Base-by-base conservation (phyloP, 2,113 vertebrate species). In the Peucedramus taeniatus region DNA sequence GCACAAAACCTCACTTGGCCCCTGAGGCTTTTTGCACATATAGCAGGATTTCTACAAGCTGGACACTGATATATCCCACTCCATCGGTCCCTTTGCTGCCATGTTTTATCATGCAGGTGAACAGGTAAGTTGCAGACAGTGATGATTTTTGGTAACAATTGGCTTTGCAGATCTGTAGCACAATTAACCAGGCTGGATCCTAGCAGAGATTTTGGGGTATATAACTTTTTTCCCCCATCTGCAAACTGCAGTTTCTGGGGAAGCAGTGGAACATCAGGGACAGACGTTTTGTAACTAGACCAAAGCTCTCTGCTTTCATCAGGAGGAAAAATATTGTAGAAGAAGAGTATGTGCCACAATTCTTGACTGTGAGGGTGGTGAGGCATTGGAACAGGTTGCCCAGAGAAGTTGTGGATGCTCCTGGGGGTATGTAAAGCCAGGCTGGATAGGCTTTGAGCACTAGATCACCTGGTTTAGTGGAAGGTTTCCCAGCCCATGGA, bases 61-160 rank as follows among this genome's bases (percentile, higher is more conserved):
- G 45, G 15, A 28, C 7, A 15, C 31, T 19, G 39, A 30, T 1
- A 2, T 14, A 18, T 16, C 20, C 42, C 35, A 5, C 23, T 74
- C 53, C 66, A n/a, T 33, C 63, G 9, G 19, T 50, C n/a, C 47
- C 10, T 47, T 59, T 53, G 19, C 54, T 74, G 15, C 19, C 66
- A 47, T 1, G 1, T 15, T 3, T 1, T 8, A 27, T 26, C 22
- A 20, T 49, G 54, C 31, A 72, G 13, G 21, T 10, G 3, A 4
- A 0, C 9, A 20, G n/a, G 33, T 28, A 63, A 47, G 5, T 6
- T 45, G 26, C 39, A 93, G 50, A 27, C 4, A 33, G 21, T 11
- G 5, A 44, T 3, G 2, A 49, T 60, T 59, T 57, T 35, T 12
- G 9, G 4, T 8, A 63, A 37, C 31, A 66, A 33, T 15, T 56